These are phyloP conservation scores for Eudyptes chrysolophus DNA, from an alignment of 2,113 vertebrate genomes.

Conservation along the genomic window DNA sequence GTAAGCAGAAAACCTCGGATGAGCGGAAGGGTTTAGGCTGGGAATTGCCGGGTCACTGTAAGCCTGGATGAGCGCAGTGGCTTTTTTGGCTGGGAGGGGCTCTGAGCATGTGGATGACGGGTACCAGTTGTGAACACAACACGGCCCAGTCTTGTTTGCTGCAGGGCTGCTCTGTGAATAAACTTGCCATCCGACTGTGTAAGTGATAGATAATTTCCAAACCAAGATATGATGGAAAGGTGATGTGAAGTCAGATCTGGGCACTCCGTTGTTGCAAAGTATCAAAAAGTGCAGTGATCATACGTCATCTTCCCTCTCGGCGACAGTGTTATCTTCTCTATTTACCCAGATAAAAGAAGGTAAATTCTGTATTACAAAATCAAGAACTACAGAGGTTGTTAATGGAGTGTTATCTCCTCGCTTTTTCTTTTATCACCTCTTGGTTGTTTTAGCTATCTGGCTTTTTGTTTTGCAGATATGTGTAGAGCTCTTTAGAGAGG, in stretches of 20 bases:
- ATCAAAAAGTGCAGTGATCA: not conserved
- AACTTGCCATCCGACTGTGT: not conserved
- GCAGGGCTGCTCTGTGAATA: not conserved
- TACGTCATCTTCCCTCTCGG: not conserved
- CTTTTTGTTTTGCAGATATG: constrained; percentile 14
- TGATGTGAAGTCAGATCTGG: not conserved
- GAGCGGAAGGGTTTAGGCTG: not conserved
- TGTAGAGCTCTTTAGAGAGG: not conserved
- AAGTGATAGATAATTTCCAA: not conserved
- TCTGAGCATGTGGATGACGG: not conserved
- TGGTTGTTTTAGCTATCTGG: constrained; percentile 15
- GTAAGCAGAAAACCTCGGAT: not conserved
- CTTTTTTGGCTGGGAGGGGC: not conserved
- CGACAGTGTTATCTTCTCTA: not conserved
- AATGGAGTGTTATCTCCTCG: not conserved
- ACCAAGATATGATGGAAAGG: not conserved
- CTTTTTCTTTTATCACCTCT: not conserved
- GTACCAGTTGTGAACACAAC: not conserved
- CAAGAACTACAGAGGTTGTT: not conserved
- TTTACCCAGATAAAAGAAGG: constrained; percentile 46
- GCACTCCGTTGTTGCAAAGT: not conserved
- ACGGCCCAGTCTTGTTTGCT: not conserved
- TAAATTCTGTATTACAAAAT: constrained; percentile 41
- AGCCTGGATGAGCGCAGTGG: accelerated
- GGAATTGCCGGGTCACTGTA: not conserved